phyloP scores from a whole-genome alignment of 2,797 vertebrate species.

The Manis javanica region DNA sequence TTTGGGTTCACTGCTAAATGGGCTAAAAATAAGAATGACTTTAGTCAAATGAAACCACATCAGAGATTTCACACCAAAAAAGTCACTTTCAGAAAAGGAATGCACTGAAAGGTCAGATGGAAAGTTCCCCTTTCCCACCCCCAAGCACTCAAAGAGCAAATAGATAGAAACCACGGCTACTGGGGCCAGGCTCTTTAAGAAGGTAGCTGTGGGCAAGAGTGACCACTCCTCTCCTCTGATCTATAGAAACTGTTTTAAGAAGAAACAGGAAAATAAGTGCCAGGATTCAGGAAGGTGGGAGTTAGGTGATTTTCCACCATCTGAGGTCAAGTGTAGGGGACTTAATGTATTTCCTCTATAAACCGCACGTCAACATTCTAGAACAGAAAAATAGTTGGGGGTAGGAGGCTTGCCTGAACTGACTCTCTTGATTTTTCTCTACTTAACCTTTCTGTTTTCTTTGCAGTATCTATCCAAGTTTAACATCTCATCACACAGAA shows the following conservation, averaged over 20 bases:
- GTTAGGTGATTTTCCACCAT: not conserved
- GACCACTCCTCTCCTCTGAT: slow-evolving; percentile 38
- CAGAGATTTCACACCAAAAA: slow-evolving; percentile 68
- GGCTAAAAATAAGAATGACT: slow-evolving; percentile 71
- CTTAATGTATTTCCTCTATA: slow-evolving; percentile 44
- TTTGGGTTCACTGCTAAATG: slow-evolving; percentile 17
- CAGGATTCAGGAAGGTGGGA: slow-evolving; percentile 42
- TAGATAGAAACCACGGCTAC: not conserved
- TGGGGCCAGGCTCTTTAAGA: not conserved
- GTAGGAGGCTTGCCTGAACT: not conserved
- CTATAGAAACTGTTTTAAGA: slow-evolving; percentile 8
- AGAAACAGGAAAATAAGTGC: slow-evolving; percentile 47
- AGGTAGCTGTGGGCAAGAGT: not conserved
- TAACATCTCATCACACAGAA: not conserved
- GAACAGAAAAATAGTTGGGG: not conserved
- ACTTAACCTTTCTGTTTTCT: not conserved
- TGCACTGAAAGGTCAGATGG: slow-evolving; percentile 56
- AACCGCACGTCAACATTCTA: slow-evolving; percentile 21
- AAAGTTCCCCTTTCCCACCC: slow-evolving; percentile 59
- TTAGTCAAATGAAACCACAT: slow-evolving; percentile 56
- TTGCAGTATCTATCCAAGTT: not conserved
- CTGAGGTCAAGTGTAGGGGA: slow-evolving; percentile 4
- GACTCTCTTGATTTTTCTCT: not conserved
- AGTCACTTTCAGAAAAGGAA: slow-evolving; percentile 66
- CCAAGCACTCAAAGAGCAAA: not conserved